Percentiles rank a stretch among this genome's conserved stretches.
Conservation (phyloP, 2,113 vertebrate genomes). For the Oenanthe oenanthe region DNA sequence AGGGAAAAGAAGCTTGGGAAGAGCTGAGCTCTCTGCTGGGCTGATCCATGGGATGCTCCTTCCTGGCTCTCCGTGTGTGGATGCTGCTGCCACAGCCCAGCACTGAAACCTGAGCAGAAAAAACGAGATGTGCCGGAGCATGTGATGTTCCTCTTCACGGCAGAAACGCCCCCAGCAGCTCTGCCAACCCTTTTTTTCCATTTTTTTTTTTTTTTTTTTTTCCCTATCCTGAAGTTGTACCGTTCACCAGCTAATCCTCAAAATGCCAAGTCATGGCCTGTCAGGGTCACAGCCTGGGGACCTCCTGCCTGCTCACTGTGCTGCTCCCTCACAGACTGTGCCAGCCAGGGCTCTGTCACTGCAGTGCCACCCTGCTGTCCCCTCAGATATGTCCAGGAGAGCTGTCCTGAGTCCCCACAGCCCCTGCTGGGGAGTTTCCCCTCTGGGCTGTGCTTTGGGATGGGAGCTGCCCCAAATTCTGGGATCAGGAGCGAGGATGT, state of each 20-base stretch:
- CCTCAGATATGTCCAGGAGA: fast-evolving
- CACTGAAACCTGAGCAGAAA: constrained; percentile 59
- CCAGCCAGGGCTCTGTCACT: neutral
- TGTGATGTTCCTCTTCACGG: constrained; percentile 10
- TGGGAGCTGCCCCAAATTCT: neutral
- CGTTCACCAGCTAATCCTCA: neutral
- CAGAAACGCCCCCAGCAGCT: neutral
- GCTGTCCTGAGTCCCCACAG: neutral
- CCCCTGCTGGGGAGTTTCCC: fast-evolving
- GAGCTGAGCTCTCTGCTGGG: neutral
- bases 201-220: neutral
- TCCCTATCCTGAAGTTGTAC: neutral
- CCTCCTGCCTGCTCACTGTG: fast-evolving
- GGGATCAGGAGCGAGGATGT: neutral
- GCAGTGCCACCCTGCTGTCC: fast-evolving
- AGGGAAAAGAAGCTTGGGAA: neutral
- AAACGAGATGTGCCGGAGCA: constrained; percentile 1
- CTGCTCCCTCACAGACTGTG: neutral
- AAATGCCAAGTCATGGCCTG: neutral
- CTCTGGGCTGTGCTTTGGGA: fast-evolving
- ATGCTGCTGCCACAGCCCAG: neutral
- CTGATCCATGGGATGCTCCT: neutral
- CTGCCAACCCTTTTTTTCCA: neutral
- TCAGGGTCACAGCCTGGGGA: neutral
- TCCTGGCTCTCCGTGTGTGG: neutral